phyloP scores from a whole-genome alignment of 2,797 vertebrate genomes.

The Gymnothorax reevesii region DNA sequence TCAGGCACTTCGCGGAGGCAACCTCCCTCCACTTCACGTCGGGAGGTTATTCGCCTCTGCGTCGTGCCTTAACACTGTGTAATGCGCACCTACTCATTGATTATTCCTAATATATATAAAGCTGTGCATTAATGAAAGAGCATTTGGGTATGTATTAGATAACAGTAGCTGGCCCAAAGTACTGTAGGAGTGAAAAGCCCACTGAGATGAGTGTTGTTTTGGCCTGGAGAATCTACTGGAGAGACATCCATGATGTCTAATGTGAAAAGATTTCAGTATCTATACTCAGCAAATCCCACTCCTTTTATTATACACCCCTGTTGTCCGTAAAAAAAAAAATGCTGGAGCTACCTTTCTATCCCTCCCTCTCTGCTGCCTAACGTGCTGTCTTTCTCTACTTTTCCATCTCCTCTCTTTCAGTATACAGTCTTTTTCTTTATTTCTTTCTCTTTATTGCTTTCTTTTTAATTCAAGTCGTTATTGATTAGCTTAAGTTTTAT shows the following conservation, averaged over 20 bases:
- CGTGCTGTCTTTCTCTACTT: not conserved
- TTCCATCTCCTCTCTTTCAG: slow-evolving; percentile 30
- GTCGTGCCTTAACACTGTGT: too few species aligned
- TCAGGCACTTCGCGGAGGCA: too few species aligned
- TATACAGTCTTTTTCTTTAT: not conserved
- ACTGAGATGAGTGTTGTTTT: not conserved
- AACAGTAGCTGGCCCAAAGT: not conserved
- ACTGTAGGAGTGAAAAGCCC: not conserved
- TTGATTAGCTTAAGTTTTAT: too few species aligned
- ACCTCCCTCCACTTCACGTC: too few species aligned
- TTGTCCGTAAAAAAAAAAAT: not conserved
- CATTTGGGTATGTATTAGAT: not conserved
- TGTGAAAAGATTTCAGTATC: not conserved
- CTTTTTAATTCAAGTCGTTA: too few species aligned
- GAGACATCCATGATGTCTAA: not conserved
- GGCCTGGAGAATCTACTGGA: not conserved
- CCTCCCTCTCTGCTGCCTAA: not conserved
- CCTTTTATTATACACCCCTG: not conserved
- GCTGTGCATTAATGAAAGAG: not conserved
- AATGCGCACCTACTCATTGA: too few species aligned
- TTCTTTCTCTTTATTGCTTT: not conserved
- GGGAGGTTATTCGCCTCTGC: too few species aligned
- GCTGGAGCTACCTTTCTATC: not conserved
- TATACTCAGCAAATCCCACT: not conserved
- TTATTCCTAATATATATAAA: not conserved